Evolutionary conservation across 2,113 vertebrate species (phyloP), one percentile per base, ranked within the genome.

Genomic region (Clinocottus analis): DNA sequence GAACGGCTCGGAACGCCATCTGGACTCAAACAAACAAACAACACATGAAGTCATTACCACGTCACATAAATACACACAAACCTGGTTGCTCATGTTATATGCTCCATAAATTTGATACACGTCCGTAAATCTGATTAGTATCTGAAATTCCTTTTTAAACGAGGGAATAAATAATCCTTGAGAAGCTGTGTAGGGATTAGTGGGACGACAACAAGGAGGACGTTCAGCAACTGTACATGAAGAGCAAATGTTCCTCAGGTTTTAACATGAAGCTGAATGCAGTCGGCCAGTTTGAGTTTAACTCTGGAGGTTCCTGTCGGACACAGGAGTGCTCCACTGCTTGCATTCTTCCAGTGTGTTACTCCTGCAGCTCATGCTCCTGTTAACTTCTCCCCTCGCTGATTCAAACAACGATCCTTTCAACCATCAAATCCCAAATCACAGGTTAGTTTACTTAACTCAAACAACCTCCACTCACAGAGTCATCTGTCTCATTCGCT

Each of bases 401-500:
- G 90, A 91, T 80, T 90, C 85, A 33, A 90, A 70, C 88, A 90
- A 56, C 83, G 72, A 73, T 87, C 81, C 87, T 83, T 82, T 91
- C 91, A 89, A 88, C 85, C 91, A 85, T 92, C 87, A 92, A 93
- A 93, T 93, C 91, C 90, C 90, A 91, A 85, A 88, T 90, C 85
- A 73, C 87, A 91, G 90, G 91, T 93, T 92, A 84, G 91, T 90
- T 93, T 90, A 83, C 90, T 75, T 77, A 89, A 79, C 74, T 84
- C 74, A 79, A 88, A 85, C 83, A 87, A 31, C 68, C 81, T 71
- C 60, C 56, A 33, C 85, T 84, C 79, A n/a, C 68, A 21, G 75
- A 73, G 75, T 85, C 87, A 92, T 91, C 91, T 93, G 90, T 89
- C 87, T 88, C 25, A 3, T 60, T 74, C 10, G 64, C 74, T 80